phyloP scores from a whole-genome alignment of 2,797 vertebrate species.

The Hyperoplus immaculatus region DNA sequence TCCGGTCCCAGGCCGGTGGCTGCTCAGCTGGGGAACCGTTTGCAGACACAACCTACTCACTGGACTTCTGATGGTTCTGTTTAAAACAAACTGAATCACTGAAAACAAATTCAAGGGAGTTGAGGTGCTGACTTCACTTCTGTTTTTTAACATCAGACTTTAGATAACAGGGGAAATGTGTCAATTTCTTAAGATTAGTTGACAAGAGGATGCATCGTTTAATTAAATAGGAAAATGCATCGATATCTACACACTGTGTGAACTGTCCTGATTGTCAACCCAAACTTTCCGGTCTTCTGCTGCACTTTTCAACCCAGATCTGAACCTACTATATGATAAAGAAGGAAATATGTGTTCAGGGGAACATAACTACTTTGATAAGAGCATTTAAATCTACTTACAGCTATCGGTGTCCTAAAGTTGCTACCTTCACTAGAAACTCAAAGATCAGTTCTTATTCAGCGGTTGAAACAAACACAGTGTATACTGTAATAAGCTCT shows the following conservation, averaged over 20 bases:
- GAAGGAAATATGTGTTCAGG: conserved; percentile 21
- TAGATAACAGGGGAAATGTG: not conserved
- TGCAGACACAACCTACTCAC: conserved; percentile 1
- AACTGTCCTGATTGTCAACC: not conserved
- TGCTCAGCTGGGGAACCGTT: conserved; percentile 60
- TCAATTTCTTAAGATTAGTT: conserved; percentile 3
- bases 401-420: conserved; percentile 34
- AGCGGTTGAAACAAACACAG: conserved; percentile 42
- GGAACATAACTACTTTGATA: conserved; percentile 32
- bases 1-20: conserved; percentile 64
- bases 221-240: no score
- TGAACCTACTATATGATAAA: conserved; percentile 25
- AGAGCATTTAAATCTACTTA: conserved; percentile 45
- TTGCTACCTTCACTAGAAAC: conserved; percentile 45
- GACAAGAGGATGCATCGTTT: not conserved
- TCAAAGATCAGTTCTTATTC: conserved; percentile 45
- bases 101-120: not conserved
- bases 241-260: not conserved
- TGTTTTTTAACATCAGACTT: not conserved
- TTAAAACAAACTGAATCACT: conserved; percentile 12
- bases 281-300: not conserved
- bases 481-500: conserved; percentile 60
- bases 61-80: conserved; percentile 1
- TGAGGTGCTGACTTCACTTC: not conserved
- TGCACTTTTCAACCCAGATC: conserved; percentile 15